These are phyloP conservation scores for Xiphophorus birchmanni DNA, from an alignment of 2,797 vertebrate species.

Conservation along the genomic window DNA sequence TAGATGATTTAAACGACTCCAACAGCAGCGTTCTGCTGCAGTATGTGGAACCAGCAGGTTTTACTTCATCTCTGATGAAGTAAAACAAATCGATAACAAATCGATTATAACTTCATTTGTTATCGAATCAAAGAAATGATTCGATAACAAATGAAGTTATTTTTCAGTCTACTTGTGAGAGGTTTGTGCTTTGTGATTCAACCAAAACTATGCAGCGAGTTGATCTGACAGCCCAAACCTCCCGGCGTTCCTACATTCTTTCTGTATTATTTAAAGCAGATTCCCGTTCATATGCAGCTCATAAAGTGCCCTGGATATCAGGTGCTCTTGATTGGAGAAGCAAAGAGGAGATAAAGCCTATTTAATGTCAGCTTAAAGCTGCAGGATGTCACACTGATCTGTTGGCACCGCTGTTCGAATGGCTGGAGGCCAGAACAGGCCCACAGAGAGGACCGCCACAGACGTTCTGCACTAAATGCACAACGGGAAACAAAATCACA, in stretches of 20 bases:
- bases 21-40: constrained; percentile 20
- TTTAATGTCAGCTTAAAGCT: constrained; percentile 36
- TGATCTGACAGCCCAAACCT: not conserved
- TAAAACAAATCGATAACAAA: too few relatives aligned
- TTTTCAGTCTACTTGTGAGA: not conserved
- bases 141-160: not conserved
- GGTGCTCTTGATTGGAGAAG: constrained; percentile 18
- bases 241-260: constrained; percentile 13
- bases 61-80: not conserved
- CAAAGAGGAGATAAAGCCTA: constrained; percentile 36
- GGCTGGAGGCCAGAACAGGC: constrained; percentile 27
- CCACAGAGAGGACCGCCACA: constrained; percentile 14
- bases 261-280: constrained; percentile 12
- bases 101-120: too few relatives aligned
- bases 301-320: constrained; percentile 17
- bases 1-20: constrained; percentile 24
- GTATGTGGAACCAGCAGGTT: not conserved
- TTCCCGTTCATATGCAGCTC: constrained; percentile 18
- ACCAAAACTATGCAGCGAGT: not conserved
- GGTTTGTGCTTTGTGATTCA: not conserved
- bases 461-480: constrained; percentile 13
- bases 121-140: not conserved
- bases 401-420: constrained; percentile 33
- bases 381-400: constrained; percentile 44
- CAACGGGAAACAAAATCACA: not conserved